Conservation (phyloP, 2,797 vertebrate genomes). For the Carduelis carduelis region DNA sequence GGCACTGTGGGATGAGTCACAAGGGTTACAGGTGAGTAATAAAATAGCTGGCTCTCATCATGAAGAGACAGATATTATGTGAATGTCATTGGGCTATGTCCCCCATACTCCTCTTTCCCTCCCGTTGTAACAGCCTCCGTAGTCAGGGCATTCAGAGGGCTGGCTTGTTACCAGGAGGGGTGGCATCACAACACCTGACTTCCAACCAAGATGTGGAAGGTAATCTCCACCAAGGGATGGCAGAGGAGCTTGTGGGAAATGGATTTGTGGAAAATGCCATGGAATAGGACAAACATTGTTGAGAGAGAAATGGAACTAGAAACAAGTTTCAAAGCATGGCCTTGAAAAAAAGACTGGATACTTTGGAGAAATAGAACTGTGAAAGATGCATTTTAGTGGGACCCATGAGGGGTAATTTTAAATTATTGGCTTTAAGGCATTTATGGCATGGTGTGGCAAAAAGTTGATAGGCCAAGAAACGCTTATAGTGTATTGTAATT, state of each 20-base stretch:
- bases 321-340: background rate
- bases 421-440: background rate
- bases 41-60: background rate
- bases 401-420: background rate
- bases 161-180: background rate
- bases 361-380: background rate
- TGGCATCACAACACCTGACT: background rate
- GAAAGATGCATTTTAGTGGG: background rate
- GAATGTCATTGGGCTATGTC: background rate
- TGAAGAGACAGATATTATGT: background rate
- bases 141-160: background rate
- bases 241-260: background rate
- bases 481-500: background rate
- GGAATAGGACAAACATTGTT: background rate
- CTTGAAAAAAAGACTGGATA: background rate
- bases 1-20: background rate
- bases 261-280: background rate
- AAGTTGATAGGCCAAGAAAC: background rate
- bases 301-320: background rate
- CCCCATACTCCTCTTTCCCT: background rate
- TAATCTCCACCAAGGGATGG: background rate
- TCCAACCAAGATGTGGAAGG: background rate
- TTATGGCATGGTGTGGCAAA: background rate
- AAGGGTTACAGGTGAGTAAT: background rate
- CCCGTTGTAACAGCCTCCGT: background rate